Base-by-base conservation (phyloP, 2,888 invertebrate genomes). In the Anarsia innoxiella region DNA sequence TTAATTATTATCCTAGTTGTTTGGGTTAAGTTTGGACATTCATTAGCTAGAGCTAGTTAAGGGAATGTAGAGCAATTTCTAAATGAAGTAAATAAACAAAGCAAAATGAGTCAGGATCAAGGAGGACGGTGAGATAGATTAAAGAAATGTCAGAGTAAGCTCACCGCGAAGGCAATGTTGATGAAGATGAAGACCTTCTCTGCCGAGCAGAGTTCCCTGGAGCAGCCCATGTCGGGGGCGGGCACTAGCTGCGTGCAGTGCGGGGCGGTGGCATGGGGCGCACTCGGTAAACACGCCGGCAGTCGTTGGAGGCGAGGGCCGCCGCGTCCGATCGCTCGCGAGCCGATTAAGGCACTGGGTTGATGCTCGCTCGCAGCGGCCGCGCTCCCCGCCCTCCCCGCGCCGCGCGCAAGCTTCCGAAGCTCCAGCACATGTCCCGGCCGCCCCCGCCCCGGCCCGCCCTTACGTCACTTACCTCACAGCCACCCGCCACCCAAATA, bases 181-280 rank as follows among this genome's bases (percentile, higher is more conserved):
- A 84, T 78, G 66, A 84, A 80, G 52, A 83, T 67, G 69, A 84
- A 83, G 43, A 79, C 61, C 45, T 73, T 80, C 56, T 82, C 75
- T 12, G 75, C 66, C 53, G 73, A 59, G 63, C 82, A 82, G 49
- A 74, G 53, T 8, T 70, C 69, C 36, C 66, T 53, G 56, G 66
- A 57, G 60, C 78, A 77, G 46, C 61, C 70, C 80, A 79, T 79
- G 16, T 16, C 12, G 31, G 3, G 10, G 34, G 10, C 26, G 28
- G 28, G 4, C 26, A 12, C n/a, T n/a, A n/a, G n/a, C n/a, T n/a
- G n/a, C n/a, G n/a, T n/a, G n/a, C 10, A 12, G 32, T 29, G 30
- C 37, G 10, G 16, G 12, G 16, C 12, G 23, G 30, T 23, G 23
- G 28, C 31, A 12, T 23, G 13, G 28, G 8, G n/a, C 26, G 23